Conservation (phyloP, 2,888 invertebrate species). For the Volucella inanis region DNA sequence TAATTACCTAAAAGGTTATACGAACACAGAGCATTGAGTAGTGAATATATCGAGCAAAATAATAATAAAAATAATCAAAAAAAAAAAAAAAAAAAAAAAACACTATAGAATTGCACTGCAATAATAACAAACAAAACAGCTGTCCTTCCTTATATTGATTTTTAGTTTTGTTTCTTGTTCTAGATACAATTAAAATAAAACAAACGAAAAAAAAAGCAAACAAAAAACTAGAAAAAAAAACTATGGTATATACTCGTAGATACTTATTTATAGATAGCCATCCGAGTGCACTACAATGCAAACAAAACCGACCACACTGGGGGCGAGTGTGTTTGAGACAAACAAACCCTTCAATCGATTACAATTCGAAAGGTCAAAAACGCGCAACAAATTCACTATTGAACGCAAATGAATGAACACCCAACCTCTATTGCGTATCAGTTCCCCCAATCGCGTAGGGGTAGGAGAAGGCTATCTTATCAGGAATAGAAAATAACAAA, state of each 20-base stretch:
- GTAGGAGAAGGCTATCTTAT: too few species aligned
- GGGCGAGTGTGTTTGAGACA: slow-evolving; percentile 19
- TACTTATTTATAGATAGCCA: slow-evolving; percentile 52
- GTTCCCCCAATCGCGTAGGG: not conserved
- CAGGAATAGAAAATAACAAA: not conserved
- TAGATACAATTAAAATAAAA: not conserved
- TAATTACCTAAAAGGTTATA: slow-evolving; percentile 58
- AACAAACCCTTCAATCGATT: slow-evolving; percentile 62
- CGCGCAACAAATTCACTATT: slow-evolving; percentile 17
- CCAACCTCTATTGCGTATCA: too few species aligned
- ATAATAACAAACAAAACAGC: slow-evolving; percentile 71
- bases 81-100: too few species aligned
- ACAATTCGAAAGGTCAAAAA: slow-evolving; percentile 53
- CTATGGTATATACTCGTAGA: not conserved
- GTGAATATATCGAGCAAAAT: too few species aligned
- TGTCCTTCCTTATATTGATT: slow-evolving; percentile 72
- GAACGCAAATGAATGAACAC: not conserved
- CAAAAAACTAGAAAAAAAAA: slow-evolving; percentile 22
- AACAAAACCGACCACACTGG: not conserved
- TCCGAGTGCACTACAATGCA: slow-evolving; percentile 31
- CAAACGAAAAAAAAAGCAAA: slow-evolving; percentile 20
- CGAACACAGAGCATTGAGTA: not conserved
- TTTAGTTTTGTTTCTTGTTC: slow-evolving; percentile 20
- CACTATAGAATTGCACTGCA: slow-evolving; percentile 35
- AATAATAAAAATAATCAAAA: too few species aligned